Base-by-base conservation (phyloP, 1,140 invertebrate genomes). In the Hyles vespertilio region DNA sequence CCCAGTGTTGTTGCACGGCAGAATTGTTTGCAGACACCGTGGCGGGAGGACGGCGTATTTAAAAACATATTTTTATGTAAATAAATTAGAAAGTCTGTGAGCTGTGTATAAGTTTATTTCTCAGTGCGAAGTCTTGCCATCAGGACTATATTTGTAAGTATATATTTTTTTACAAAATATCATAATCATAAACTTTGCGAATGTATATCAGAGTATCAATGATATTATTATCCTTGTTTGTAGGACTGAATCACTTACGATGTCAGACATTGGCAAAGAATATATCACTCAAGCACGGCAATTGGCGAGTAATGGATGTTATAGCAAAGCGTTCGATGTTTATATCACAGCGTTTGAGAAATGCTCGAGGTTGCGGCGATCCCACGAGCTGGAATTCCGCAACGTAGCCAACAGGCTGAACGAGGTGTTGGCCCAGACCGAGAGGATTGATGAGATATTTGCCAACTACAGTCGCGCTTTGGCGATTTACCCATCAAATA, bases 281-380 rank as follows among this genome's bases (percentile, higher is more conserved):
- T 77, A 72, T 55, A 65, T 84, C 43, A 65, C 52, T 4, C 61
- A 71, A 32, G 82, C 82, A 3, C 63, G 78, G 33, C 65, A 79
- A 33, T 55, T 79, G 12, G 54, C 67, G 3, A 43, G 56, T 3
- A 72, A 43, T 52, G 74, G 70, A 6, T 65, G 63, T 57, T 83
- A 71, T 56, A 69, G 58, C 7, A 79, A 81, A 66, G 74, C 85
- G 2, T 80, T 85, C 12, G 83, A 87, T 59, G 61, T 81, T 52
- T 89, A 81, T 60, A 47, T 84, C 3, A 59, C 67, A 46, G 80
- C 79, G n/a, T 81, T 89, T 32, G 75, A 79, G n/a, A 72, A 80
- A 54, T 62, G 67, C 63, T 72, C 77, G 22, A 0, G 60, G 65
- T 0, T 48, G 79, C 11, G 85, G 74, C 65, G 32, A 51, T 7